Base-by-base conservation (phyloP, 1,140 invertebrate species). In the Ceratosolen fusciceps region DNA sequence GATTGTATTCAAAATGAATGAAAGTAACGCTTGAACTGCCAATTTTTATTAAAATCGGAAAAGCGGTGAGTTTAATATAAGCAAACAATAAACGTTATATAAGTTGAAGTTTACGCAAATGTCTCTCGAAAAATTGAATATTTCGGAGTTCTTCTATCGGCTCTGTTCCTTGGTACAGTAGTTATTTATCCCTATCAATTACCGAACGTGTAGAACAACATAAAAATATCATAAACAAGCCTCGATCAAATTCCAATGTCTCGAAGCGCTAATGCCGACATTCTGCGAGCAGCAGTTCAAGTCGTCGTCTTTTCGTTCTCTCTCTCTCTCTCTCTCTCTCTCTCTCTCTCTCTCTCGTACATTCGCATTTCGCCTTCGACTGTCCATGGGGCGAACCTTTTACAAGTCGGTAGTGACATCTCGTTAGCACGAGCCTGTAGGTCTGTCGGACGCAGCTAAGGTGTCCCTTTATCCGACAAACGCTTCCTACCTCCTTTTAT, bases 371-470 rank as follows among this genome's bases (percentile, higher is more conserved):
- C 52, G 77, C 72, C 78, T 58, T 70, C 49, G 72, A 52, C 78
- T 80, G 78, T 74, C 78, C 52, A 52, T 24, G 39, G 60, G 39
- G 47, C 68, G 34, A 70, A 49, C 70, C 77, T 79, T 80, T 74
- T 80, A 74, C 78, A 74, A 54, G 26, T 54, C 58, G 58, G 49
- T 67, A 58, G 65, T 74, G 80, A 81, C 80, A 71, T 81, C 80
- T 81, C 80, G 80, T 81, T 81, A 81, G 80, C 80, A 77, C 80
- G 71, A 77, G 75, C 80, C 75, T 77, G 80, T 81, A 77, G 80
- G 80, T 81, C 74, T 65, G 74, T 73, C 74, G 67, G 31, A 14
- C 37, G 56, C 77, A 37, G 31, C 49, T n/a, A 43, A 79, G 72
- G 73, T 72, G 79, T 77, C 74, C 65, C 34, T 79, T 79, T 65